Evolutionary conservation across 2,113 vertebrate genomes (phyloP), one percentile per base, ranked within the genome.

Genomic region (Callipepla californica): DNA sequence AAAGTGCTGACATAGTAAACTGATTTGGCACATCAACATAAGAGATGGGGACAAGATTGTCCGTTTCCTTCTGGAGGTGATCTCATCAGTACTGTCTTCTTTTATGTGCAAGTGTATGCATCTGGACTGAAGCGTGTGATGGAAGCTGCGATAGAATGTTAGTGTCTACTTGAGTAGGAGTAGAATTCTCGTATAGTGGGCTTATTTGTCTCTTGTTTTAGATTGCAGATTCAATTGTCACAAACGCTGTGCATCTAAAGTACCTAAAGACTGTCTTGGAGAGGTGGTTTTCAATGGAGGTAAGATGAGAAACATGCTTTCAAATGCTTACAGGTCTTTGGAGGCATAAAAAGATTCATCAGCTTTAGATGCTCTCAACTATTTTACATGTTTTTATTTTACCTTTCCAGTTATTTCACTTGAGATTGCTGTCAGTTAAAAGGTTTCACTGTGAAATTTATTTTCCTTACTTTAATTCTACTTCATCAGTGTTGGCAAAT

Each of bases 201-300:
- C 45, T 90, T 73, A 77, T 55, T 50, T 68, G 8, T 95, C 59
- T 94, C 95, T 70, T 84, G 0, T 96, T 91, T 89, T 95, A 99
- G 99, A 99, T 95, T 99, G 99, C 97, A 99, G 98, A 96, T 99
- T 99, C 96, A 99, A 99, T 91, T 99, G 99, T 93, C 99, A 99
- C 96, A 99, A 99, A 93, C 98, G 99, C 72, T 99, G 99, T 93
- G 99, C 99, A 63, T 98, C 99, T 76, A 99, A 99, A 98, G 99
- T 99, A 97, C 99, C 99, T 30, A 98, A 98, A 98, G 99, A 99
- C 95, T 99, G 99, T 96, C 98, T 99, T 85, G 99, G 99, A 92
- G 99, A 99, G 93, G 99, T 99, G 62, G 95, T 98, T 93, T 99
- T 99, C 96, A 99, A 99, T 93, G 99, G 99, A 98, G 99, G 99